Evolutionary conservation across 2,888 invertebrate species (phyloP).

Genomic region (Pyrrhosoma nymphula): DNA sequence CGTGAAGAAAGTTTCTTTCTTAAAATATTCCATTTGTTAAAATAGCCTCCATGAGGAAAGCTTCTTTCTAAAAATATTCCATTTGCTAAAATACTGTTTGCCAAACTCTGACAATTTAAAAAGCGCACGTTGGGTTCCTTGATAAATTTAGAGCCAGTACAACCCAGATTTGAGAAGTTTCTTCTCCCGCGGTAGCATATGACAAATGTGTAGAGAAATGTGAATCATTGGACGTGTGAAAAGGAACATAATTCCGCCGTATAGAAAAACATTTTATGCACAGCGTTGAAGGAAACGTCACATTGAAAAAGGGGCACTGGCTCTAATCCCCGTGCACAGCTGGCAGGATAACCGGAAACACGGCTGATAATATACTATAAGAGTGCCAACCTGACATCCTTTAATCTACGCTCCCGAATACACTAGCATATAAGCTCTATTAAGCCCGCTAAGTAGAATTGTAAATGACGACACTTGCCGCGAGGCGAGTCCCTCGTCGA

Average conservation of each 20-base stretch:
- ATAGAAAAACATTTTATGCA: neutral
- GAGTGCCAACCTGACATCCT: neutral
- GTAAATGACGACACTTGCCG: conserved; percentile 30
- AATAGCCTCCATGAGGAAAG: too few species aligned
- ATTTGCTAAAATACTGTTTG: too few species aligned
- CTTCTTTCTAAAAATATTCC: too few species aligned
- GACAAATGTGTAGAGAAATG: neutral
- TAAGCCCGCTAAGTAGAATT: conserved; percentile 14
- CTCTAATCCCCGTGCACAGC: neutral
- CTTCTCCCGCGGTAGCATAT: too few species aligned
- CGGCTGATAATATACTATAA: conserved; percentile 6
- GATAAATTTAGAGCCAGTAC: too few species aligned
- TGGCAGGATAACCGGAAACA: neutral
- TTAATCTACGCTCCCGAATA: conserved; percentile 20
- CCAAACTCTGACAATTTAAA: too few species aligned
- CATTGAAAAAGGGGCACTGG: neutral
- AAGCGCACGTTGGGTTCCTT: too few species aligned
- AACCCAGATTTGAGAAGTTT: too few species aligned
- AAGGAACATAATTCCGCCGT: neutral
- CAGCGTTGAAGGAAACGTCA: neutral
- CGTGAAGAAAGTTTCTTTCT: too few species aligned
- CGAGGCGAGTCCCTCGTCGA: neutral
- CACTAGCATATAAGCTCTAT: conserved; percentile 15
- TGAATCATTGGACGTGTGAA: neutral
- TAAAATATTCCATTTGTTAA: too few species aligned